A percentile compares a stretch with the other conserved stretches of the same genome.
Evolutionary conservation across 2,797 vertebrate species (phyloP).

Genomic region (Myripristis murdjan): DNA sequence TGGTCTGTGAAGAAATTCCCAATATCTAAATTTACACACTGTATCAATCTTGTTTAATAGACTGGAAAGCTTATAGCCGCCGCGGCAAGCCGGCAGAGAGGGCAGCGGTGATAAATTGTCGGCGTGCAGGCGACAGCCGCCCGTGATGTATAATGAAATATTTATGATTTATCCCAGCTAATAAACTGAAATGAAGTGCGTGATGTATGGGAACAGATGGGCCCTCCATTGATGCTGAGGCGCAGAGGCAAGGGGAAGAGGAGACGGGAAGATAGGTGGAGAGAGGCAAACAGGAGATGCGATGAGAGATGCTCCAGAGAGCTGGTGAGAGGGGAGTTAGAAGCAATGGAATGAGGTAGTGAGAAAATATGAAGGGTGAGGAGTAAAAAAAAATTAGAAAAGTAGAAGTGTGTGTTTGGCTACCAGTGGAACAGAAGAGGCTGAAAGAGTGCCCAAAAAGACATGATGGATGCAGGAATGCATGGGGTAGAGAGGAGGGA

Average conservation of each 20-base stretch:
- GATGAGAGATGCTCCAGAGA: conserved; percentile 69
- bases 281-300: conserved; percentile 63
- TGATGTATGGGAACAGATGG: conserved; percentile 94
- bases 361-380: conserved; percentile 52
- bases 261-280: conserved; percentile 70
- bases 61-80: conserved; percentile 90
- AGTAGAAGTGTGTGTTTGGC: conserved; percentile 29
- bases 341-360: conserved; percentile 35
- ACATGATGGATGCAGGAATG: conserved; percentile 49
- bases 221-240: conserved; percentile 87
- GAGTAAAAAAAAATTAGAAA: conserved; percentile 19
- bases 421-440: conserved; percentile 16
- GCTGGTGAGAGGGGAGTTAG: not conserved
- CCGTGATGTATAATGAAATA: conserved; percentile 94
- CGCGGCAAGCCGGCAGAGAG: conserved; percentile 86
- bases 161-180: conserved; percentile 98
- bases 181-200: conserved; percentile 95
- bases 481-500: conserved; percentile 32
- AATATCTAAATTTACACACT: conserved; percentile 92
- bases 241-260: conserved; percentile 68
- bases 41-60: conserved; percentile 97
- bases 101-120: conserved; percentile 92
- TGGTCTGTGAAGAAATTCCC: conserved; percentile 91
- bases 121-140: conserved; percentile 86
- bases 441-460: conserved; percentile 17